Base-by-base conservation (phyloP, 2,113 vertebrate genomes). In the Hepsetus odoe region DNA sequence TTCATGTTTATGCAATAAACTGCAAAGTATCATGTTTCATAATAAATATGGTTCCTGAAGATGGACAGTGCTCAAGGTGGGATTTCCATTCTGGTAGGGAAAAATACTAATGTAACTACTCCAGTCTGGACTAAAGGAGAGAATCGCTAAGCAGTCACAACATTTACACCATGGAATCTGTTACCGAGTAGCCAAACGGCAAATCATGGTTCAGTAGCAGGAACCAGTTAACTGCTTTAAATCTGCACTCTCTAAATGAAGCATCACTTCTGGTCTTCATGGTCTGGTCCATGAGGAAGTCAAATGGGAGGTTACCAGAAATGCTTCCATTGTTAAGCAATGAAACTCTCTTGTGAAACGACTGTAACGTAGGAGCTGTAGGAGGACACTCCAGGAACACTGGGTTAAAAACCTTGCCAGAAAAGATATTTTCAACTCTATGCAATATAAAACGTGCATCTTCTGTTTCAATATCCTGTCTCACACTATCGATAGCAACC, bases 291-390 rank as follows among this genome's bases (percentile, higher is more conserved):
- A 59, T 68, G 77, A 72, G 77, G 77, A 83, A 83, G 75, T 65
- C 62, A 65, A 71, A 68, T 24, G 24, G 69, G 35, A 74, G 32
- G 44, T 55, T 72, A 72, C 82, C 83, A 82, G 77, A 79, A 67
- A 82, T 59, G 24, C 72, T 85, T 86, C 84, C 84, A 67, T 40
- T 80, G 62, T 76, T 61, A 26, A 49, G 72, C 72, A 68, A 74
- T 32, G 38, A 59, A 65, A 22, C 28, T 20, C 62, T 35, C 62
- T 65, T 74, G 61, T 74, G 51, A 72, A 72, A 79, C 55, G 44
- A 32, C 24, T 30, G 14, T 22, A 16, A 26, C 44, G 14, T 64
- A 24, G 46, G 4, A 13, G 55, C 61, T 69, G 53, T 3, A 79
- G 14, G 16, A 53, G 16, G 1, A 40, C 12, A 5, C 40, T 16